Evolutionary conservation across 1,140 invertebrate species (phyloP).

Genomic region (Harlomillsia oculata): DNA sequence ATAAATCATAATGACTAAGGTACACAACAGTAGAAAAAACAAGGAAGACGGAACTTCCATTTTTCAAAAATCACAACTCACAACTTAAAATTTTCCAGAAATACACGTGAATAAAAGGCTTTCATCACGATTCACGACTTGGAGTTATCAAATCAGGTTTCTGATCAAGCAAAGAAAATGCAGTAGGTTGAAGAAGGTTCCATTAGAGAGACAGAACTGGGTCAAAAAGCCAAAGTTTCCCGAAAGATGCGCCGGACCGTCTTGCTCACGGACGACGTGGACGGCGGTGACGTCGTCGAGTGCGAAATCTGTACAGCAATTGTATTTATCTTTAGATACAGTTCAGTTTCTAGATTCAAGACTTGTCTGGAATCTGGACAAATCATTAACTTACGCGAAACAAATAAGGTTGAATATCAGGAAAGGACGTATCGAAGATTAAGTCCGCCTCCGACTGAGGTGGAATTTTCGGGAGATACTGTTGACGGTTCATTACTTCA

Average conservation of each 20-base stretch:
- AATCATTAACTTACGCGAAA: conserved; percentile 55
- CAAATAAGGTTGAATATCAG: conserved; percentile 89
- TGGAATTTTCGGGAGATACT: conserved; percentile 92
- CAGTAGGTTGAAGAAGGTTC: no score
- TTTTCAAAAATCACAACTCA: no score
- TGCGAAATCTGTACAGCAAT: conserved; percentile 25
- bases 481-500: conserved; percentile 86
- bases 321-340: not conserved
- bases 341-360: not conserved
- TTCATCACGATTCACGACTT: no score
- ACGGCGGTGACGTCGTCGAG: conserved; percentile 30
- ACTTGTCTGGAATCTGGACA: not conserved
- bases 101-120: no score
- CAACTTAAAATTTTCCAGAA: no score
- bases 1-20: no score
- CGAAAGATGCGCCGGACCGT: conserved; percentile 31
- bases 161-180: no score
- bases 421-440: conserved; percentile 84
- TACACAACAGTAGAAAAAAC: no score
- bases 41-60: no score
- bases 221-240: conserved; percentile 33
- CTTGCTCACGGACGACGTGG: conserved; percentile 30
- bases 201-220: no score
- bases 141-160: no score
- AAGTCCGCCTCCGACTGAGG: conserved; percentile 81